Conservation (phyloP, 2,113 vertebrate species). For the Phyllostomus hastatus region DNA sequence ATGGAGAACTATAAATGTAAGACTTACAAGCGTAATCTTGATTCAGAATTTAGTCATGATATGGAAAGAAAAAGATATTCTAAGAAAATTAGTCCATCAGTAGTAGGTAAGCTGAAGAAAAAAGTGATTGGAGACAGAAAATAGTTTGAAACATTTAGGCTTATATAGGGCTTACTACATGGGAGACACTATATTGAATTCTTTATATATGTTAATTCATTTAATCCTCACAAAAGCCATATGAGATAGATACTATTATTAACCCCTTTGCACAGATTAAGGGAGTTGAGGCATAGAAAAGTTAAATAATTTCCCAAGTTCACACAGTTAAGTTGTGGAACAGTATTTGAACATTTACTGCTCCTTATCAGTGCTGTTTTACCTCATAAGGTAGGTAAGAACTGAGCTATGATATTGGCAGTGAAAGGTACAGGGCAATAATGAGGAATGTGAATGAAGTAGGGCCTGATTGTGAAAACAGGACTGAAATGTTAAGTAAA, state of each 20-base stretch:
- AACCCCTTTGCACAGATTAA: neutral
- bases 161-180: neutral
- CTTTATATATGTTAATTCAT: neutral
- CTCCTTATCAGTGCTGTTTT: neutral
- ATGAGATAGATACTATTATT: too few species aligned
- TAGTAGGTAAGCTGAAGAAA: neutral
- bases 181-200: neutral
- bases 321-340: neutral
- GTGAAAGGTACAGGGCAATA: neutral
- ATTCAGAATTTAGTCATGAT: neutral
- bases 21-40: neutral
- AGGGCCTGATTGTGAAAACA: neutral
- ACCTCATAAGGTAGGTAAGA: neutral
- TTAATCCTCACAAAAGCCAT: neutral
- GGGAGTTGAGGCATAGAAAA: neutral
- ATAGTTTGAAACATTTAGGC: neutral
- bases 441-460: neutral
- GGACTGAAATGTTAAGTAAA: neutral
- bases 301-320: neutral
- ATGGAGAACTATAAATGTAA: neutral
- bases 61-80: neutral
- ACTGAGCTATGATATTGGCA: neutral
- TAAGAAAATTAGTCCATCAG: neutral
- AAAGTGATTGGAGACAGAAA: neutral
- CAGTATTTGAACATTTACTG: neutral